Evolutionary conservation across 2,888 invertebrate species (phyloP), one percentile per base, ranked within the genome.

Genomic region (Nemurella pictetii): DNA sequence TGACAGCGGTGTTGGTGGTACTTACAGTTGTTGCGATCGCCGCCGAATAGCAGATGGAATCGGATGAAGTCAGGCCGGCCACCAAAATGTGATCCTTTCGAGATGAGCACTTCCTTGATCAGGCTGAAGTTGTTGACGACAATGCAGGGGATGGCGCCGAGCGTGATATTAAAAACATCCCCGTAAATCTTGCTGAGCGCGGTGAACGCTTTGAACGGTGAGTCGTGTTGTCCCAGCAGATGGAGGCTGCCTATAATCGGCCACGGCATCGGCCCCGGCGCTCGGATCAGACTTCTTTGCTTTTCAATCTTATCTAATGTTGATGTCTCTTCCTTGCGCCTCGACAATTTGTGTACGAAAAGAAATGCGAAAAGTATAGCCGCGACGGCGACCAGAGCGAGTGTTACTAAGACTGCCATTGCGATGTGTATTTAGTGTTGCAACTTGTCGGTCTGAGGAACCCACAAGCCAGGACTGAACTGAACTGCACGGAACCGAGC

Each of bases 1-100:
- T n/a, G n/a, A n/a, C n/a, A n/a, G n/a, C n/a, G n/a, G n/a, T n/a
- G n/a, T n/a, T n/a, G n/a, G n/a, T n/a, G 81, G 35, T 83, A 95
- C 97, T 96, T 90, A 97, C 96, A 96, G 89, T 96, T 96, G 90
- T 96, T 96, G 84, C 96, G 92, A 90, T 96, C 95, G 36, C 96
- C 96, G 32, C 95, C 96, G 89, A 97, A 97, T 9, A 97, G 93
- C 87, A 94, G 93, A 89, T 96, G 95, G 89, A 96, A 97, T 26
- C 97, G 91, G 87, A 94, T 89, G 89, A 96, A 96, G 89, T 96
- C 94, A 0, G 97, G 96, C 12, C 97, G 92, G 15, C 96, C 96
- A 0, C 96, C 96, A 90, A 97, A 96, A 88, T 94, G 94, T 86
- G 94, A 94, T 3, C 96, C 96, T 88, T 95, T 96, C 86, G 94